A percentile compares a stretch with the other conserved stretches of the same genome.
These are phyloP conservation scores for Caenorhabditis auriculariae DNA, from an alignment of 2,888 invertebrate species.

Conservation along the genomic window DNA sequence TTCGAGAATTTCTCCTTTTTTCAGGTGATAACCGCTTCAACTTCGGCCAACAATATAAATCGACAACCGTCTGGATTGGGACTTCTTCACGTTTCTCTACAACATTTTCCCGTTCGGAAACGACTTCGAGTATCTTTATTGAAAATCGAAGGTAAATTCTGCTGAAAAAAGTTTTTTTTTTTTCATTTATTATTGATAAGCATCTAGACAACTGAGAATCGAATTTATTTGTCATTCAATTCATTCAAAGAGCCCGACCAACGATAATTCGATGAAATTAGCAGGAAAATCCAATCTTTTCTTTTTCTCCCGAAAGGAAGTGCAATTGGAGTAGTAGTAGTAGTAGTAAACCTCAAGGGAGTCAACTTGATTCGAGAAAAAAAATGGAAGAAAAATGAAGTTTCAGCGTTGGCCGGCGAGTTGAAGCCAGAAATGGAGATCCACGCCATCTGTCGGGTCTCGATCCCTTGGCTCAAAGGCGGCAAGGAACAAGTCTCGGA, in stretches of 20 bases:
- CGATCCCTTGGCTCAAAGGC: slow-evolving; percentile 65
- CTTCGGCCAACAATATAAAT: slow-evolving; percentile 15
- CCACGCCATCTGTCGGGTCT: slow-evolving; percentile 64
- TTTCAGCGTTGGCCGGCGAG: slow-evolving; percentile 62
- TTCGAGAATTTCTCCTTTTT: not conserved
- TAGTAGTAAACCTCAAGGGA: not conserved
- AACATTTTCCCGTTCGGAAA: slow-evolving; percentile 65
- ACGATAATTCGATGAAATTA: not conserved
- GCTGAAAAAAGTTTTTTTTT: not conserved
- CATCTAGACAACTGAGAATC: no score
- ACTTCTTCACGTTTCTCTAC: slow-evolving; percentile 63
- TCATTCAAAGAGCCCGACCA: no score
- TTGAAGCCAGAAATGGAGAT: slow-evolving; percentile 62
- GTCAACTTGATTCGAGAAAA: no score
- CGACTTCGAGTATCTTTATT: slow-evolving; percentile 64
- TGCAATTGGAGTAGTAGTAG: not conserved
- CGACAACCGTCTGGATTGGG: slow-evolving; percentile 57
- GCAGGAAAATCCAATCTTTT: not conserved
- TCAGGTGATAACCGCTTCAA: slow-evolving; percentile 15
- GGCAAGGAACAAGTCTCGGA: slow-evolving; percentile 65
- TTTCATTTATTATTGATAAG: no score
- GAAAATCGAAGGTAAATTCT: slow-evolving; percentile 55
- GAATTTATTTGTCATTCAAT: no score
- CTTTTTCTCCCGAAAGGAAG: not conserved
- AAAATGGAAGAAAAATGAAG: slow-evolving; percentile 1